Base-by-base conservation (phyloP, 2,888 invertebrate species). In the Sisyra nigra region DNA sequence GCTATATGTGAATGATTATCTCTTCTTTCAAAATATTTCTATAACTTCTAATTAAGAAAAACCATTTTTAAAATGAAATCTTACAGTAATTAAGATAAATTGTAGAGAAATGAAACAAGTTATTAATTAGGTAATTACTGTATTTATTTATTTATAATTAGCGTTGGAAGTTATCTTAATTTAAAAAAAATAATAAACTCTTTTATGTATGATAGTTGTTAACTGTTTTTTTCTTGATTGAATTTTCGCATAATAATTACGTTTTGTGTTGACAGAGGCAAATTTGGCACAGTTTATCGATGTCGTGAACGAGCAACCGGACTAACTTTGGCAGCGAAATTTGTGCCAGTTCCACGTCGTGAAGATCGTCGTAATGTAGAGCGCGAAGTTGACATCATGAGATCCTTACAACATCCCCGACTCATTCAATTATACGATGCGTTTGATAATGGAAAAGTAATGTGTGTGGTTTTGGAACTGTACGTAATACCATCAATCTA, bases 381-480 rank as follows among this genome's bases (percentile, higher is more conserved):
- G 61, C 72, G 94, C 43, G 97, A 97, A 62, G 86, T 98, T 46
- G 93, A 94, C 53, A 91, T 98, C 54, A 97, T 98, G 96, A 75
- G 88, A 57, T 69, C 80, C 50, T 73, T 98, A 44, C 85, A 93
- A 55, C 97, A 98, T 68, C 93, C 93, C 24, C 68, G 94, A 49
- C 79, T 99, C 40, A 88, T 97, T 54, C 97, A 97, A 63, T 75
- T 99, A 36, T 98, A 94, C 63, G 98, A 97, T 57, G 93, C 96
- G 9, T 96, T 91, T 63, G 94, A 94, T 64, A 82, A 81, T 66
- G 80, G 82, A 53, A 86, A 86, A 65, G 83, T 87, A 58, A 93
- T 97, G 80, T 91, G 93, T 66, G 88, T 99, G 54, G 83, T 98
- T 50, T 74, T 97, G 49, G 98, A 98, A 74, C 71, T 98, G 98